A percentile compares a stretch with the other conserved stretches of the same genome.
Evolutionary conservation across 2,113 vertebrate genomes (phyloP).

Genomic region (Cyprichromis sp.): DNA sequence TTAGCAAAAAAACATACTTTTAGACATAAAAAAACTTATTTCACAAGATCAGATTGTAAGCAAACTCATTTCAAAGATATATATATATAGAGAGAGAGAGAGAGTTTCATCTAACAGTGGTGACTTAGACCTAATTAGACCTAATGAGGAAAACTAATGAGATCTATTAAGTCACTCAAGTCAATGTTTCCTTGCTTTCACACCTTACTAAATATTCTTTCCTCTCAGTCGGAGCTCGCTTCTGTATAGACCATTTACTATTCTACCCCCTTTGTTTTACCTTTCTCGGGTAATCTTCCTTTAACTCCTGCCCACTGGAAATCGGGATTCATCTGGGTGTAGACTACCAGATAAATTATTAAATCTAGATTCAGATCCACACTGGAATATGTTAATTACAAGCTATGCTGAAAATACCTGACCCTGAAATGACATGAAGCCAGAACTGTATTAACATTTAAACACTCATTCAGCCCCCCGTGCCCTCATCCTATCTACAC

Average conservation of each 20-base stretch:
- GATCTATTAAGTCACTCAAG: neutral
- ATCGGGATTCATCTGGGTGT: neutral
- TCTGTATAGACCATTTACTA: neutral
- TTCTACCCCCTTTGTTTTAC: neutral
- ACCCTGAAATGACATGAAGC: neutral
- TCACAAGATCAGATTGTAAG: neutral
- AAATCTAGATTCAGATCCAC: neutral
- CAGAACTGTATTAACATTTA: neutral
- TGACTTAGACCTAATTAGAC: neutral
- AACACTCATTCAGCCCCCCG: neutral
- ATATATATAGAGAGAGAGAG: fast-evolving
- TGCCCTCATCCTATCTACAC: neutral
- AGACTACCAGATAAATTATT: neutral
- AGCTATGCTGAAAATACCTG: neutral
- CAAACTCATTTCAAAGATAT: neutral
- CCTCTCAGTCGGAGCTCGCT: neutral
- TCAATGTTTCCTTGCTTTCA: neutral
- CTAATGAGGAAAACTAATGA: neutral
- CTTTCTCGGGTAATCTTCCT: neutral
- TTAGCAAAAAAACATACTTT: neutral
- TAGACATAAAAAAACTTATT: neutral
- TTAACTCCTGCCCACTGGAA: neutral
- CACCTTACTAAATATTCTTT: neutral
- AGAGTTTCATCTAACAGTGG: neutral
- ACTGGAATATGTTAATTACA: neutral